Evolutionary conservation across 1,140 invertebrate species (phyloP).

Genomic region (Trichonephila clavata): DNA sequence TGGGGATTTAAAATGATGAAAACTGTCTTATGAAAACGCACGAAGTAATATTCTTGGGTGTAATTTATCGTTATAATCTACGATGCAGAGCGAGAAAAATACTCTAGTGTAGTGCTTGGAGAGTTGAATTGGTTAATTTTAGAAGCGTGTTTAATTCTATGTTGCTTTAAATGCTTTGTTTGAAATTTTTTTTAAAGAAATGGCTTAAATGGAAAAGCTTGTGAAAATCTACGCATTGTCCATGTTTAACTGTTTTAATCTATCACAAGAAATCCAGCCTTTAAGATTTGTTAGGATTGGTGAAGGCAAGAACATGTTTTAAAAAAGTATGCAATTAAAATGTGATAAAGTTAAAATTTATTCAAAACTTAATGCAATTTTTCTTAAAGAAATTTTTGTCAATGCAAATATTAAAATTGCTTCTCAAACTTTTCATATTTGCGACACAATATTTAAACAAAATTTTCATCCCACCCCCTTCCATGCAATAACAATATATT

Average conservation of each 20-base stretch:
- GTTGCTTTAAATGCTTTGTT: background rate
- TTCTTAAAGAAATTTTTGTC: too few relatives aligned
- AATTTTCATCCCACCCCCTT: too few relatives aligned
- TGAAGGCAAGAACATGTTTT: too few relatives aligned
- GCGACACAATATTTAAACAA: too few relatives aligned
- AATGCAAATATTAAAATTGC: too few relatives aligned
- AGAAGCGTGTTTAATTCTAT: background rate
- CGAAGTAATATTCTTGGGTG: background rate
- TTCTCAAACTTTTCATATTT: too few relatives aligned
- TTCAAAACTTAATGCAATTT: too few relatives aligned
- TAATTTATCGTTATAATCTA: background rate
- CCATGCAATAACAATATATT: too few relatives aligned
- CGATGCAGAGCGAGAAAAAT: background rate
- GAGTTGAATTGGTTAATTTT: background rate
- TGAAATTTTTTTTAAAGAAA: background rate
- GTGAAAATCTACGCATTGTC: background rate
- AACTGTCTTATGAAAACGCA: background rate
- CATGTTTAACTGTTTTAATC: background rate
- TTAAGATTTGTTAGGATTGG: too few relatives aligned
- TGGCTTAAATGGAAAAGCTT: background rate
- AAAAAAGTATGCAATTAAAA: too few relatives aligned
- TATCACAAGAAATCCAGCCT: too few relatives aligned
- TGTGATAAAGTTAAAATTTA: too few relatives aligned
- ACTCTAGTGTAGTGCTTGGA: background rate
- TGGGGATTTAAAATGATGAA: background rate